Percentiles rank a stretch among this genome's conserved stretches.
Evolutionary conservation across 1,140 invertebrate genomes (phyloP).

Genomic region (Drosophila navojoa): DNA sequence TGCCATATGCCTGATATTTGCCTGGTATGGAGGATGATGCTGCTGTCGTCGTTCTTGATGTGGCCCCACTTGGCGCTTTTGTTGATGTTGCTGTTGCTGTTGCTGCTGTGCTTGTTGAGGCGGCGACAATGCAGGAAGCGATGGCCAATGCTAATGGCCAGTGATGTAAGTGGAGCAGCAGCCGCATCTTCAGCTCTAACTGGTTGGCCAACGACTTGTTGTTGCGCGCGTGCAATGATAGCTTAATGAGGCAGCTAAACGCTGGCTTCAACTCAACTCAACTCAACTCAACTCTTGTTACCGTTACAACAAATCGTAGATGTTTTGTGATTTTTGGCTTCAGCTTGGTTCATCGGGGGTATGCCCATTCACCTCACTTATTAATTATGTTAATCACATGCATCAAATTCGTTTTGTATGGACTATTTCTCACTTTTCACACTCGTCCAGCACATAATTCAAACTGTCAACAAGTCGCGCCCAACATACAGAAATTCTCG

Average conservation of each 20-base stretch:
- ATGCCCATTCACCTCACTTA: slow-evolving; percentile 49
- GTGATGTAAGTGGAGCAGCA: slow-evolving; percentile 81
- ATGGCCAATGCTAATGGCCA: slow-evolving; percentile 73
- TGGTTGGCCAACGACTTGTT: slow-evolving; percentile 37
- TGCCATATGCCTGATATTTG: slow-evolving; percentile 78
- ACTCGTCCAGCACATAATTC: slow-evolving; percentile 60
- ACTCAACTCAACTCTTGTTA: neutral
- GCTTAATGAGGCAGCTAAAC: slow-evolving; percentile 54
- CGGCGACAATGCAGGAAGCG: slow-evolving; percentile 69
- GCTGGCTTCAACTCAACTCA: neutral
- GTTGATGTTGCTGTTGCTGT: slow-evolving; percentile 24
- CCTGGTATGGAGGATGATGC: slow-evolving; percentile 70
- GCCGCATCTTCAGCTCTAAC: slow-evolving; percentile 66
- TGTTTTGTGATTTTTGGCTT: slow-evolving; percentile 10
- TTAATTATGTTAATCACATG: slow-evolving; percentile 75
- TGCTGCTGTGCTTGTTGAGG: slow-evolving; percentile 22
- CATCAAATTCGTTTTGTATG: slow-evolving; percentile 32
- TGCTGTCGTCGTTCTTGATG: slow-evolving; percentile 28
- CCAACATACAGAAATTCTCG: slow-evolving; percentile 46
- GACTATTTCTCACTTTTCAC: slow-evolving; percentile 51
- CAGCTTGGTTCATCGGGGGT: neutral
- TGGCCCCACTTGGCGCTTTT: neutral
- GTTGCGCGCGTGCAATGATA: slow-evolving; percentile 65
- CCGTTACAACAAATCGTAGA: slow-evolving; percentile 45
- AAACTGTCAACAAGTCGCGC: slow-evolving; percentile 79